Percentiles rank a stretch among this genome's conserved stretches.
These are phyloP conservation scores for Drosophila simulans DNA, from an alignment of 1,140 invertebrate species.

Conservation along the genomic window DNA sequence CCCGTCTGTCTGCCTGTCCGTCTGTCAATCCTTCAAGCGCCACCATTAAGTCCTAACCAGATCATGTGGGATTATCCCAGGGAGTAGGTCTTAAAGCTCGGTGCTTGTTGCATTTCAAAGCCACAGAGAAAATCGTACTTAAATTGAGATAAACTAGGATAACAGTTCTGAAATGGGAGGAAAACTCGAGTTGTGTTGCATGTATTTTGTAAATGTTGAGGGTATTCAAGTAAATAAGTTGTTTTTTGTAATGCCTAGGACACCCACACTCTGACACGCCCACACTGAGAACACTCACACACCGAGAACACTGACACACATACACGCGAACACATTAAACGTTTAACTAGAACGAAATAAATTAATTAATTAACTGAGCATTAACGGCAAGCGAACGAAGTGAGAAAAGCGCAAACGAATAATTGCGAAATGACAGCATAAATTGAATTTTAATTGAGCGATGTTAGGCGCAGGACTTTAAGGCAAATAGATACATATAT, in stretches of 20 bases:
- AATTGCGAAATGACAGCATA: conserved; percentile 30
- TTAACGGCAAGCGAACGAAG: conserved; percentile 37
- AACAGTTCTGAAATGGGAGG: background rate
- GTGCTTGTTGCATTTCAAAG: conserved; percentile 3
- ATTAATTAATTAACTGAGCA: conserved; percentile 54
- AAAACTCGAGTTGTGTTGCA: conserved; percentile 34
- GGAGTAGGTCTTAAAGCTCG: background rate
- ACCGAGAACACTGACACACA: background rate
- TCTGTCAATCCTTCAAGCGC: conserved; percentile 10
- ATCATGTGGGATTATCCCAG: background rate
- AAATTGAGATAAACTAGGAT: conserved; percentile 24
- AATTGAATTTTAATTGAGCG: conserved; percentile 62
- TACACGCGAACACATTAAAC: conserved; percentile 25
- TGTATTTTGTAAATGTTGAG: conserved; percentile 41
- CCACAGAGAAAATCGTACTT: conserved; percentile 22
- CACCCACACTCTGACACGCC: conserved; percentile 23
- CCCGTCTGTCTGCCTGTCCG: conserved; percentile 8
- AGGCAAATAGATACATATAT: conserved; percentile 62
- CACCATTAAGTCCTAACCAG: background rate
- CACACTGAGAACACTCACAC: conserved; percentile 6
- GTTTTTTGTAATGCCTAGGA: conserved; percentile 35
- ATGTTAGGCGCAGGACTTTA: conserved; percentile 44
- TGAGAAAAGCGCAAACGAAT: conserved; percentile 24
- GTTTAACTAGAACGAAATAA: conserved; percentile 61
- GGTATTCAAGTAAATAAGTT: conserved; percentile 37